Conservation (phyloP, 1,140 invertebrate species). For the Chymomyza costata region DNA sequence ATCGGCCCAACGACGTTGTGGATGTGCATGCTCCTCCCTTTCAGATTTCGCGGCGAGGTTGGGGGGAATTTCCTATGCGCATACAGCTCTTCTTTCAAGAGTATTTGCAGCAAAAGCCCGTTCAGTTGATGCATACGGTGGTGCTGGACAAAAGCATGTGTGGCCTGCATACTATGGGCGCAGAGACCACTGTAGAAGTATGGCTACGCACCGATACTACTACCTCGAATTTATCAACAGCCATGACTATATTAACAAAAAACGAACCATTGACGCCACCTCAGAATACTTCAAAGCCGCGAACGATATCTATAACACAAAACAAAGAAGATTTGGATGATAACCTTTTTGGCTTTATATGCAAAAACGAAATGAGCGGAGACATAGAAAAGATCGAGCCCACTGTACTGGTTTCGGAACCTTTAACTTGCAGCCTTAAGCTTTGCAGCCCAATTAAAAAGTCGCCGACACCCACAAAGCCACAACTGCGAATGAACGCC, state of each 20-base stretch:
- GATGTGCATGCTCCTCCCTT: constrained; percentile 87
- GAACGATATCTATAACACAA: constrained; percentile 55
- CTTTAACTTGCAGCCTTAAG: constrained; percentile 26
- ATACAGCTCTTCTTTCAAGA: constrained; percentile 88
- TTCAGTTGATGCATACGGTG: constrained; percentile 87
- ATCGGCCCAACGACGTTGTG: constrained; percentile 90
- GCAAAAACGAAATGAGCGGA: constrained; percentile 48
- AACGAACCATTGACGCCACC: background rate
- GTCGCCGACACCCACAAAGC: background rate
- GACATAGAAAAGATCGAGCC: constrained; percentile 65
- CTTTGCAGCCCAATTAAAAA: constrained; percentile 52
- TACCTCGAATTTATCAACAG: background rate
- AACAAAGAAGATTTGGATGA: constrained; percentile 68
- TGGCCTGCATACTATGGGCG: constrained; percentile 88
- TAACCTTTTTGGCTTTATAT: constrained; percentile 58
- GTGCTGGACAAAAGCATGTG: constrained; percentile 90
- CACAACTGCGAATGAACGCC: constrained; percentile 12
- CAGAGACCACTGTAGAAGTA: constrained; percentile 85
- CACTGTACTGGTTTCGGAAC: constrained; percentile 53
- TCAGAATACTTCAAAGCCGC: constrained; percentile 23
- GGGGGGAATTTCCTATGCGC: constrained; percentile 92
- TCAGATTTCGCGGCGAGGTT: constrained; percentile 88
- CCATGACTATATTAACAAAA: background rate
- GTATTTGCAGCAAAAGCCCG: constrained; percentile 82
- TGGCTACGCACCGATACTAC: constrained; percentile 78